These are phyloP conservation scores for Pteropus rufus DNA, from an alignment of 2,797 vertebrate species.

Conservation along the genomic window DNA sequence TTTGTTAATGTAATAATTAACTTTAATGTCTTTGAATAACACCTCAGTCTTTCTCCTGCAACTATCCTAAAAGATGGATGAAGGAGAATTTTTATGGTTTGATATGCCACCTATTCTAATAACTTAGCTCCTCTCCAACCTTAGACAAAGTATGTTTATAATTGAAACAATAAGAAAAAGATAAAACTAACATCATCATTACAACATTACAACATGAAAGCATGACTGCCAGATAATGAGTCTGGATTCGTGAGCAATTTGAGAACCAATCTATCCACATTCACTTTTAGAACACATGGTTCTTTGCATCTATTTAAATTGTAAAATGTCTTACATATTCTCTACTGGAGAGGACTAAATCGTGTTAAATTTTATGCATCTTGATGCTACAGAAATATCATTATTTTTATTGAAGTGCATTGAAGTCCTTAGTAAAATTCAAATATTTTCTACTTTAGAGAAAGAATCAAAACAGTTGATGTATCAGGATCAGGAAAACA, in stretches of 20 bases:
- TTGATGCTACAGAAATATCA: background rate
- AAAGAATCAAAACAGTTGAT: background rate
- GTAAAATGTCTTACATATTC: background rate
- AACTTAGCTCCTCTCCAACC: background rate
- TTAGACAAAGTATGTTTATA: background rate
- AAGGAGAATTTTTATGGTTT: background rate
- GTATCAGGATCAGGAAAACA: background rate
- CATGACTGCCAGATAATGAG: background rate
- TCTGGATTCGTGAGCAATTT: background rate
- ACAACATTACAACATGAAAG: background rate
- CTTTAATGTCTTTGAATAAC: background rate
- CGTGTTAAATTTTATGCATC: background rate
- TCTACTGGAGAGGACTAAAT: background rate
- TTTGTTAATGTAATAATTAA: background rate
- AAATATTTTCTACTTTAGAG: background rate
- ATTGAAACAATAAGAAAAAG: background rate
- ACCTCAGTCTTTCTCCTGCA: background rate
- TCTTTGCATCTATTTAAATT: conserved; percentile 7
- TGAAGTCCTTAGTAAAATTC: background rate
- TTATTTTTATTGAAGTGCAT: background rate
- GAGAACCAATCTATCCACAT: background rate
- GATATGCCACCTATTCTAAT: background rate
- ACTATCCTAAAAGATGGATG: background rate
- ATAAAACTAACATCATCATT: background rate
- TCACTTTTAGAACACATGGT: background rate